A percentile compares a stretch with the other conserved stretches of the same genome.
phyloP scores from a whole-genome alignment of 2,113 vertebrate species.

The Pterophyllum scalare region DNA sequence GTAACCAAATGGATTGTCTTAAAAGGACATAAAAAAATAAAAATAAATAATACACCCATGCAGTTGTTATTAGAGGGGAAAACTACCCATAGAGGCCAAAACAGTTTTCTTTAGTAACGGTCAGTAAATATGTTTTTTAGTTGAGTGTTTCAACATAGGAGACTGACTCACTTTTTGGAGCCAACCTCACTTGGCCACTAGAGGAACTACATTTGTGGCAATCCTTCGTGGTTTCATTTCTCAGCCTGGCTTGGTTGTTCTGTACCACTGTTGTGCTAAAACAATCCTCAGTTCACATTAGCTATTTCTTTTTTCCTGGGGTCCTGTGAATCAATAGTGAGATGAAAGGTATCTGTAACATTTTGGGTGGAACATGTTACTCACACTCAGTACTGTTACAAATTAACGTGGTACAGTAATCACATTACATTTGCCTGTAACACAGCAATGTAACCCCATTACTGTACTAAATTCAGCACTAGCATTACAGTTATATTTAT shows the following conservation, averaged over 20 bases:
- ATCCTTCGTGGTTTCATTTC: background rate
- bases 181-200: background rate
- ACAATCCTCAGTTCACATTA: background rate
- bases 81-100: no score
- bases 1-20: background rate
- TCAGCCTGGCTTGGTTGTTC: background rate
- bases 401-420: no score
- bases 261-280: rapidly evolving
- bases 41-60: background rate
- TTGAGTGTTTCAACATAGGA: background rate
- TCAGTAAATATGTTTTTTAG: background rate
- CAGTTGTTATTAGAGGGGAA: no score
- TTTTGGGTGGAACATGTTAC: background rate
- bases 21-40: background rate
- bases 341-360: background rate
- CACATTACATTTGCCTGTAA: no score
- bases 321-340: background rate
- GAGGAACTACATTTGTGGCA: background rate
- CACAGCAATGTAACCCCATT: no score
- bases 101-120: no score
- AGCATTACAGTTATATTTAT: no score
- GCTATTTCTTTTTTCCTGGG: background rate
- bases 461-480: no score
- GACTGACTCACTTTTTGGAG: background rate
- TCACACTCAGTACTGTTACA: no score